Conservation (phyloP, 2,113 vertebrate species). For the Formicarius rufipectus region DNA sequence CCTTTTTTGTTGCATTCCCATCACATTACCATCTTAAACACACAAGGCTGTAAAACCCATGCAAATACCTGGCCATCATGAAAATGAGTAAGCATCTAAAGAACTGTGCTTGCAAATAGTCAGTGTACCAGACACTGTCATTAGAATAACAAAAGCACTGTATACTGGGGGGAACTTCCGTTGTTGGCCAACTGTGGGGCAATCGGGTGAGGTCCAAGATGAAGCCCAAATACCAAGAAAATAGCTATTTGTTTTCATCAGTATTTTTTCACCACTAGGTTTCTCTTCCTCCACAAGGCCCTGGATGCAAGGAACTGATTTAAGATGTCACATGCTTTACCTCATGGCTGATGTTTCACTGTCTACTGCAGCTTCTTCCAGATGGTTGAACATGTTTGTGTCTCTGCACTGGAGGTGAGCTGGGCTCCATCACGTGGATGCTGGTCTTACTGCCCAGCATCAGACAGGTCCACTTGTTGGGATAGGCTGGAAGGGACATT, state of each 20-base stretch:
- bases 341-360: background rate
- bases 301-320: background rate
- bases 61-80: background rate
- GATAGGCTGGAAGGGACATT: background rate
- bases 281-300: background rate
- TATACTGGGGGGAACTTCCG: background rate
- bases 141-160: background rate
- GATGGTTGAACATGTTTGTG: background rate
- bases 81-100: constrained; percentile 13
- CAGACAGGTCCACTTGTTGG: background rate
- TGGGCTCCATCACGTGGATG: background rate
- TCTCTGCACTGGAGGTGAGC: background rate
- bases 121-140: background rate
- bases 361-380: background rate
- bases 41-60: background rate
- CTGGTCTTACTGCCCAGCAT: fast-evolving
- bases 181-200: background rate
- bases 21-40: background rate
- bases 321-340: background rate
- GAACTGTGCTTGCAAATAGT: background rate
- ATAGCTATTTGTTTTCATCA: background rate
- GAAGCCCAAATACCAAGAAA: background rate
- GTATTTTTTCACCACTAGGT: background rate
- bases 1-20: background rate
- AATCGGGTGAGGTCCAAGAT: background rate